These are phyloP conservation scores for Phrynosoma platyrhinos DNA, from an alignment of 2,113 vertebrate species.

Conservation along the genomic window DNA sequence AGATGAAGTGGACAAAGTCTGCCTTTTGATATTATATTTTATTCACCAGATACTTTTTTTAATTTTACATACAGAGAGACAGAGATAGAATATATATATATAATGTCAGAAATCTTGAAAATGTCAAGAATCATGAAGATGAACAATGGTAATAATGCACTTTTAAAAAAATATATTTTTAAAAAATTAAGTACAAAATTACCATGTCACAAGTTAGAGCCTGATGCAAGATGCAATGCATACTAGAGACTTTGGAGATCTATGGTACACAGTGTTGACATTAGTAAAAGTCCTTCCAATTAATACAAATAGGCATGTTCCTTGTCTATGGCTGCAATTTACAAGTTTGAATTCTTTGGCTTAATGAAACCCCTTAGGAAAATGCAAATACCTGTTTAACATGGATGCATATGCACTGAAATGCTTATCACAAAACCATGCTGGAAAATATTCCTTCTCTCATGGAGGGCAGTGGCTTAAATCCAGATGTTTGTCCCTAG, in stretches of 20 bases:
- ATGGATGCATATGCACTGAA: background rate
- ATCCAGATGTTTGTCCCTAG: background rate
- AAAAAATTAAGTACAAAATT: background rate
- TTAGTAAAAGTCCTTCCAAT: background rate
- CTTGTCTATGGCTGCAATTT: background rate
- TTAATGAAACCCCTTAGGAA: background rate
- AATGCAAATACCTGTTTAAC: background rate
- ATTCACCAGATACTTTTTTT: constrained; percentile 32
- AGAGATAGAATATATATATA: background rate
- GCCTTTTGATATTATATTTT: constrained; percentile 58
- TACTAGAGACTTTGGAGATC: background rate
- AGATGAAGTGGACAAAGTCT: background rate
- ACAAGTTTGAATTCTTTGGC: background rate
- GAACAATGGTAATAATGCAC: constrained; percentile 8
- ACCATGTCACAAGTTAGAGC: constrained; percentile 9
- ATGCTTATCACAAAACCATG: background rate
- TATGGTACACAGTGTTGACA: no score
- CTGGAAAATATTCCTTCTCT: background rate
- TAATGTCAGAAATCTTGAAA: constrained; percentile 24
- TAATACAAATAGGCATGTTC: background rate
- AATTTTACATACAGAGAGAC: background rate
- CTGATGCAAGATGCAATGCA: background rate
- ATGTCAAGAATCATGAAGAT: constrained; percentile 4
- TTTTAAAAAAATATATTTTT: background rate
- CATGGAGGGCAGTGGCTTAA: background rate